These are phyloP conservation scores for Peromyscus aztecus DNA, from an alignment of 2,797 vertebrate species.

Conservation along the genomic window DNA sequence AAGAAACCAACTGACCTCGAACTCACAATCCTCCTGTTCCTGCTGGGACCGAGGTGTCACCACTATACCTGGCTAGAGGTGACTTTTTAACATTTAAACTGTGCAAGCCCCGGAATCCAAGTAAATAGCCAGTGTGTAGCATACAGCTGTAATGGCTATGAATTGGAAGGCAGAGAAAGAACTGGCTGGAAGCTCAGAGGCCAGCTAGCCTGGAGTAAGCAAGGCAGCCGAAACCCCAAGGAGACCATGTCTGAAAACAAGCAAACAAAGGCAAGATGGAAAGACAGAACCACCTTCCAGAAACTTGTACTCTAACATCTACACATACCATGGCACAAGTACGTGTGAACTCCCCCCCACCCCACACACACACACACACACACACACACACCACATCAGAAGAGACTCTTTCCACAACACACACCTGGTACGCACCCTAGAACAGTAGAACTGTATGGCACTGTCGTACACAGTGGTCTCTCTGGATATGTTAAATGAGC, in stretches of 20 bases:
- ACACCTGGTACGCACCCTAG: background rate
- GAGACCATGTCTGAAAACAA: background rate
- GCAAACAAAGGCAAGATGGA: background rate
- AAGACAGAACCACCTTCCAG: background rate
- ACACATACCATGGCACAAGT: background rate
- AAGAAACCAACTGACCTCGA: background rate
- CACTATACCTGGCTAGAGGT: background rate
- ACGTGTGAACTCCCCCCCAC: background rate
- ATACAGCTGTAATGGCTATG: no score
- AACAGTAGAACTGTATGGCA: background rate
- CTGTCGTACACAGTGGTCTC: background rate
- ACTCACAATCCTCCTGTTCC: background rate
- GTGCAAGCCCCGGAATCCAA: background rate
- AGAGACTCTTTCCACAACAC: slow-evolving; percentile 31
- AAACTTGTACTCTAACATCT: background rate
- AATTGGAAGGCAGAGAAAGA: background rate
- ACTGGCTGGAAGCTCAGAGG: background rate
- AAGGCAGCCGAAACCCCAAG: background rate
- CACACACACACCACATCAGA: background rate
- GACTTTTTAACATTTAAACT: background rate
- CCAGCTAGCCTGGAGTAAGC: background rate
- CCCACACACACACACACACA: background rate
- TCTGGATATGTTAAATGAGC: slow-evolving; percentile 23
- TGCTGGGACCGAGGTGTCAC: no score
- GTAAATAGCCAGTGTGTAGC: background rate